Conservation (phyloP, 2,113 vertebrate genomes). For the Oophaga pumilio region DNA sequence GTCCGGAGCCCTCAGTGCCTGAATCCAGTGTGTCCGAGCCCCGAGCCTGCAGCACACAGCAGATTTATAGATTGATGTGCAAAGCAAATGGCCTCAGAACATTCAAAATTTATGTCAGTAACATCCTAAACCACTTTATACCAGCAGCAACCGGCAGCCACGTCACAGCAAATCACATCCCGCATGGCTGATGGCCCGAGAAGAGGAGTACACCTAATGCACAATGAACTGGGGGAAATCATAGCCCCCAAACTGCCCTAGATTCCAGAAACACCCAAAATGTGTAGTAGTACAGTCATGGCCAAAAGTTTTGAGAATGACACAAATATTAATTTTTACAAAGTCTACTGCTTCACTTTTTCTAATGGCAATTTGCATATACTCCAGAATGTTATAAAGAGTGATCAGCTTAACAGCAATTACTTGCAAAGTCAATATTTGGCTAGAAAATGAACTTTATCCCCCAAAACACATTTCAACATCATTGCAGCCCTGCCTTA, state of each 20-base stretch:
- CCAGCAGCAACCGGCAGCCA: neutral
- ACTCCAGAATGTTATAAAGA: too few relatives aligned
- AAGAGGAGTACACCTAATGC: neutral
- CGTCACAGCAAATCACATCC: neutral
- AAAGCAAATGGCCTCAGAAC: neutral
- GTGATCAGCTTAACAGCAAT: too few relatives aligned
- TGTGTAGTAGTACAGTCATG: too few relatives aligned
- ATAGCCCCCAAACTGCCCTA: neutral
- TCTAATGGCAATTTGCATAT: too few relatives aligned
- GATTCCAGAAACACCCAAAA: neutral
- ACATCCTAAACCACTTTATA: slow-evolving; percentile 1
- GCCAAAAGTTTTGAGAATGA: too few relatives aligned
- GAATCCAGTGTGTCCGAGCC: slow-evolving; percentile 80
- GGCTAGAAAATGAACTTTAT: too few relatives aligned
- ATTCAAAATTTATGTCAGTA: slow-evolving; percentile 30
- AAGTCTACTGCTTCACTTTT: too few relatives aligned
- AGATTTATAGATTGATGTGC: neutral
- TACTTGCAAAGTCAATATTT: too few relatives aligned
- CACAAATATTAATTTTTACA: too few relatives aligned
- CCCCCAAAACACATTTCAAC: too few relatives aligned
- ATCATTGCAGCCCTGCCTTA: too few relatives aligned
- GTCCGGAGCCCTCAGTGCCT: slow-evolving; percentile 72
- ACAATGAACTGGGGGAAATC: neutral
- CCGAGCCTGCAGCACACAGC: slow-evolving; percentile 68
- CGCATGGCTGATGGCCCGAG: neutral